Conservation (phyloP, 2,113 vertebrate species). For the Platycercus adscitus region DNA sequence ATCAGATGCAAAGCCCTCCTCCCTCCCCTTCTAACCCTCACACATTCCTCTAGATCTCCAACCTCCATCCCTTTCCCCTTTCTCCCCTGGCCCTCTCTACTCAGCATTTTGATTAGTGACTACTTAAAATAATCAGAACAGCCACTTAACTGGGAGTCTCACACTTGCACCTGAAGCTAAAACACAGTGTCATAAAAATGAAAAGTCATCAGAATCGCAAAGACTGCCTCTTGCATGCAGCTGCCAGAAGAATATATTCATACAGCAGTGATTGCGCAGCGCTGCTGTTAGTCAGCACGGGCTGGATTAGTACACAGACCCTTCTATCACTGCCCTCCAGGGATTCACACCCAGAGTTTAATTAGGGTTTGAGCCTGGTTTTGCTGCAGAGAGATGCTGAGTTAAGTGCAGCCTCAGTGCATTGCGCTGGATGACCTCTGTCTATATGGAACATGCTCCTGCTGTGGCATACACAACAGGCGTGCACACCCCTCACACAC, state of each 20-base stretch:
- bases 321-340: conserved; percentile 34
- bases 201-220: conserved; percentile 33
- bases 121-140: conserved; percentile 59
- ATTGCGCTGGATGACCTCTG: not conserved
- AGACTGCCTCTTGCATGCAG: conserved; percentile 38
- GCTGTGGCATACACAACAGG: not conserved
- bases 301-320: conserved; percentile 53
- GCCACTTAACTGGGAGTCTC: conserved; percentile 44
- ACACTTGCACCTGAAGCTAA: conserved; percentile 54
- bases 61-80: not conserved
- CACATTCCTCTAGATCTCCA: not conserved
- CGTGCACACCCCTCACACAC: not conserved
- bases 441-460: not conserved
- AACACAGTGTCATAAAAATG: conserved; percentile 59
- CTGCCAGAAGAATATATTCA: conserved; percentile 64
- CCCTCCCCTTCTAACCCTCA: not conserved
- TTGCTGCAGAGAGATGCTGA: conserved; percentile 36
- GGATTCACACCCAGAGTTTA: conserved; percentile 58
- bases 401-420: conserved; percentile 1
- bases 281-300: conserved; percentile 60
- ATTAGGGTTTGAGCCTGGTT: conserved; percentile 39
- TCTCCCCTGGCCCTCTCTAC: not conserved
- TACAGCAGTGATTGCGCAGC: not conserved
- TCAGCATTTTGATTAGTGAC: conserved; percentile 42
- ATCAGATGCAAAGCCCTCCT: not conserved